Base-by-base conservation (phyloP, 2,797 vertebrate species). In the Buphagus erythrorhynchus region DNA sequence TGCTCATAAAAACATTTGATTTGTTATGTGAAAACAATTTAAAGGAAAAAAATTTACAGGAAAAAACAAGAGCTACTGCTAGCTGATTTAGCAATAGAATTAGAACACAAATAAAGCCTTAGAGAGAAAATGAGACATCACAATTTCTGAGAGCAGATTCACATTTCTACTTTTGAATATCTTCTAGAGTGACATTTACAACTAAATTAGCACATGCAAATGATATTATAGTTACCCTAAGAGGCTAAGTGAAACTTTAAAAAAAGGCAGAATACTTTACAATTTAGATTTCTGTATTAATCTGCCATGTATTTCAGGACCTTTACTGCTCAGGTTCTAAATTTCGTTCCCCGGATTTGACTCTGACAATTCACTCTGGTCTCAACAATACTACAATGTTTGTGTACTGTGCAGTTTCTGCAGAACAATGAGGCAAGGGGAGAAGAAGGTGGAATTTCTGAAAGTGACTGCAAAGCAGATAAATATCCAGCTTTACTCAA, bases 1-100 rank as follows among this genome's bases (percentile, higher is more conserved):
- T 52, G 88, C 66, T 95, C 94, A 89, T 93, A 82, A 95, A 90
- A 62, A 72, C n/a, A 63, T 96, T 94, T 94, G 82, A 97, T 97
- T 95, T 86, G 58, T 88, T 96, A 94, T 16, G 40, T 80, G 83
- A 97, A 97, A 97, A 93, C 75, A 93, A 97, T 84, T 97, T 94
- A 59, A 96, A 58, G 86, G 82, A 91, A 91, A 92, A 94, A 40
- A 67, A 63, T 35, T 59, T 69, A 61, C 20, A 46, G 66, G 40
- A 86, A 78, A 52, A 94, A 89, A 61, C 52, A 96, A 92, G n/a
- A 94, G 62, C 77, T 96, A 86, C 77, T 5, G 26, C 51, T 76
- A 94, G 62, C 63, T 87, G 71, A 94, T 94, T 83, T 76, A 96
- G 59, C 81, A 95, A 88, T 75, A 94, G 89, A 96, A 97, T 88